Evolutionary conservation across 2,888 invertebrate species (phyloP).

Genomic region (Galerucella pusilla): DNA sequence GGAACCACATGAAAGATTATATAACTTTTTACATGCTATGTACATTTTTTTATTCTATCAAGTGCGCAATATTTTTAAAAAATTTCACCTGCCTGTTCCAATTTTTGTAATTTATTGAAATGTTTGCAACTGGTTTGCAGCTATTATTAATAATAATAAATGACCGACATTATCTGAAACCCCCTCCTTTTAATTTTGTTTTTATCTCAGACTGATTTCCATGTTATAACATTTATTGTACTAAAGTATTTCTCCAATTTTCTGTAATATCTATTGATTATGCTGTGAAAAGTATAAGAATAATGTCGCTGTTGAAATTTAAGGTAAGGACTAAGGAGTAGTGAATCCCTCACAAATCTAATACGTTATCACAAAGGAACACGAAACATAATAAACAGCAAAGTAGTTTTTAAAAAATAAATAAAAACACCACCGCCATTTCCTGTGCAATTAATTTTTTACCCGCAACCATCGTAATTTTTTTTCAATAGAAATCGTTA

Average conservation of each 20-base stretch:
- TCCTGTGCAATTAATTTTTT: constrained; percentile 30
- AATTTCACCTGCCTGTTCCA: constrained; percentile 3
- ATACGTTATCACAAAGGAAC: neutral
- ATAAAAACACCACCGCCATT: constrained; percentile 16
- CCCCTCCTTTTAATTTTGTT: neutral
- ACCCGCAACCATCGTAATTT: constrained; percentile 20
- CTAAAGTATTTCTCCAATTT: no score
- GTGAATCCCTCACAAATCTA: neutral
- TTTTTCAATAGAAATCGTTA: constrained; percentile 37
- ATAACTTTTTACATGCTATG: neutral
- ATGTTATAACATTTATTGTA: no score
- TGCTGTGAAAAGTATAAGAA: no score
- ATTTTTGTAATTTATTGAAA: neutral
- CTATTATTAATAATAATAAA: neutral
- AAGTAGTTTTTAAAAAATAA: neutral
- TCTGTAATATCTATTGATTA: no score
- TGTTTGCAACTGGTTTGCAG: neutral
- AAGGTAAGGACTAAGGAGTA: no score
- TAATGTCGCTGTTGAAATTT: no score
- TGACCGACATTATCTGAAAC: neutral
- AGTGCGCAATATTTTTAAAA: neutral
- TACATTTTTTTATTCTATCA: neutral
- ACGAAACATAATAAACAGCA: neutral
- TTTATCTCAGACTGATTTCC: neutral
- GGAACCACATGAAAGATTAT: neutral